These are phyloP conservation scores for Megaleporinus macrocephalus DNA, from an alignment of 2,113 vertebrate species.

Conservation along the genomic window DNA sequence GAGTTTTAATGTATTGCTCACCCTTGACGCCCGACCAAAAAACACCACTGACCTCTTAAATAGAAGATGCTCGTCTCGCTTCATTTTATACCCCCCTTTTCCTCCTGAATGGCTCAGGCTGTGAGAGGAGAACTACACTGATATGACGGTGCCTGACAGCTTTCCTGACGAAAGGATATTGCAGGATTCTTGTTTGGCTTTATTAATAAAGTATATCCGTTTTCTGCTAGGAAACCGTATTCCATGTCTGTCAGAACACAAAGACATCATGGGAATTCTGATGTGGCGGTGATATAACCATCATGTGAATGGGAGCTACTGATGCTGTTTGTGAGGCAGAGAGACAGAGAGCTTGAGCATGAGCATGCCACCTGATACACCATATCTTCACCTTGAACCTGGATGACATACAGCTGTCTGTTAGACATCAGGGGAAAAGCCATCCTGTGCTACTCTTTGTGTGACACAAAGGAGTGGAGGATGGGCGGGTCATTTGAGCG, in stretches of 20 bases:
- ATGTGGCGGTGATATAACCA: not conserved
- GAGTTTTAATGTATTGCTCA: constrained; percentile 80
- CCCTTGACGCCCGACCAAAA: constrained; percentile 76
- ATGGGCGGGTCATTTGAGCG: constrained; percentile 56
- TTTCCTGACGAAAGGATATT: not conserved
- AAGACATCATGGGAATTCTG: not conserved
- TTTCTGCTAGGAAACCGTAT: not conserved
- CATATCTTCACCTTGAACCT: constrained; percentile 54
- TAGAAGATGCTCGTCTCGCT: constrained; percentile 52
- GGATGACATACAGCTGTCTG: constrained; percentile 67
- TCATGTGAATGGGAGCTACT: not conserved
- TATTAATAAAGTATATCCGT: not conserved
- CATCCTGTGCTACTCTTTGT: constrained; percentile 59
- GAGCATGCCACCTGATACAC: constrained; percentile 55
- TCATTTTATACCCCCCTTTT: not conserved
- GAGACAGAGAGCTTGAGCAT: not conserved
- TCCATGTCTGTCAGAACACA: not conserved
- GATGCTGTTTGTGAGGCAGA: not conserved
- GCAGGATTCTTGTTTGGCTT: not conserved
- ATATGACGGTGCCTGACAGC: not conserved
- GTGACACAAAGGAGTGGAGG: constrained; percentile 61
- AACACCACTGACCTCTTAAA: constrained; percentile 73
- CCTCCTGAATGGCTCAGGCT: not conserved
- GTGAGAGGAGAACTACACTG: not conserved
- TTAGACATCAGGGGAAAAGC: constrained; percentile 55